phyloP scores from a whole-genome alignment of 2,113 vertebrate species.

The Tragelaphus imberbis region DNA sequence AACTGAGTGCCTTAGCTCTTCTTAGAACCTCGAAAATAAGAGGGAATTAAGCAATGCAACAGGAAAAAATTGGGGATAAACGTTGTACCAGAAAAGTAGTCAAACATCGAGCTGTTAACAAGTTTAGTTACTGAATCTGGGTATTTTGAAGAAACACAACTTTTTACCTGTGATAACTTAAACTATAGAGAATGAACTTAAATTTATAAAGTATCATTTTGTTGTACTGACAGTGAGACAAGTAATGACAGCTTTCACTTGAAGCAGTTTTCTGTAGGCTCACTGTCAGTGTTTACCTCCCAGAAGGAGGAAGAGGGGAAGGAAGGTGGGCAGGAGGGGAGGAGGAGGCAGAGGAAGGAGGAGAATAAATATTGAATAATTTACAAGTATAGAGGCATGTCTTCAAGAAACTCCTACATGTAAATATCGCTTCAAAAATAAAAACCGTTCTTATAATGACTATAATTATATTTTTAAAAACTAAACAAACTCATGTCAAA shows the following conservation, averaged over 20 bases:
- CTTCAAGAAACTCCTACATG: neutral
- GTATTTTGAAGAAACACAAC: neutral
- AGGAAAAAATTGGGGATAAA: neutral
- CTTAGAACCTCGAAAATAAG: neutral
- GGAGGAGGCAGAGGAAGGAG: neutral
- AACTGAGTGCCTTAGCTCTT: neutral
- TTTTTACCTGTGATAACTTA: neutral
- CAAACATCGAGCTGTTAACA: neutral
- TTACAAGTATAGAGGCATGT: neutral
- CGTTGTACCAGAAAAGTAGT: neutral
- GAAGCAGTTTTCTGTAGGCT: neutral
- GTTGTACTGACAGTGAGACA: neutral
- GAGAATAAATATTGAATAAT: neutral
- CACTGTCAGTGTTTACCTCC: neutral
- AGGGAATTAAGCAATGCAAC: neutral
- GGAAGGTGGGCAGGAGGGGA: too few relatives aligned
- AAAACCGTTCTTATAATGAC: neutral
- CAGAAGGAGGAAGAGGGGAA: neutral
- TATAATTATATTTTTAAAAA: neutral
- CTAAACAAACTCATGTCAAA: neutral
- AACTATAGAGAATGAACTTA: neutral
- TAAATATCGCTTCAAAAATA: neutral
- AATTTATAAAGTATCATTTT: neutral
- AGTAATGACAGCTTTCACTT: neutral
- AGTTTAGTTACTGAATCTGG: neutral